These are phyloP conservation scores for Thalassoma bifasciatum DNA, from an alignment of 2,113 vertebrate genomes.

Conservation along the genomic window DNA sequence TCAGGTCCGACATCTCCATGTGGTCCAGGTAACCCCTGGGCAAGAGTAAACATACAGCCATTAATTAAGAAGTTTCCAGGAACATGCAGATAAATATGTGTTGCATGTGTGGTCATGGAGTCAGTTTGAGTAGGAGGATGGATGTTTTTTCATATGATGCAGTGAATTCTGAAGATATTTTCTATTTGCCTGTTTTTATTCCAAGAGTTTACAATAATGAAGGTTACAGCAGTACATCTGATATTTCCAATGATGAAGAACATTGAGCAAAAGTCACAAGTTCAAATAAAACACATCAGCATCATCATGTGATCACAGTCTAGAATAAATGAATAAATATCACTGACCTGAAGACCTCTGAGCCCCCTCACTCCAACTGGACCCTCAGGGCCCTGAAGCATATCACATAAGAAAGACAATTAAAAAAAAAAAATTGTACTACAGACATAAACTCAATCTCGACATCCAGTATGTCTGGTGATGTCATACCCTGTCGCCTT, in stretches of 20 bases:
- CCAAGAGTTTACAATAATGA: too few species aligned
- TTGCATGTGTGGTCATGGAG: neutral
- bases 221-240: neutral
- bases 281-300: too few species aligned
- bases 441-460: neutral
- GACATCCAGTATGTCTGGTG: neutral
- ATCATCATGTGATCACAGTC: neutral
- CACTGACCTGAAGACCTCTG: conserved; percentile 88
- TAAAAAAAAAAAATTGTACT: neutral
- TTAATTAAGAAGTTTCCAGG: conserved; percentile 18
- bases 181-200: neutral
- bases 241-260: too few species aligned
- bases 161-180: neutral
- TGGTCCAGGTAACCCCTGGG: conserved; percentile 88
- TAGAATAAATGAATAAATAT: neutral
- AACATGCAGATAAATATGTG: neutral
- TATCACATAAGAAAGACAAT: conserved; percentile 15
- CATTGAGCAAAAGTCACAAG: neutral
- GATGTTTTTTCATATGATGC: neutral
- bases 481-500: conserved; percentile 89
- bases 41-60: conserved; percentile 54
- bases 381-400: conserved; percentile 89
- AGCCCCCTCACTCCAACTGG: conserved; percentile 84
- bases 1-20: conserved; percentile 89
- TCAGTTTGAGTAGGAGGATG: neutral